These are phyloP conservation scores for Lepidurus packardi DNA, from an alignment of 1,140 invertebrate species.

Conservation along the genomic window DNA sequence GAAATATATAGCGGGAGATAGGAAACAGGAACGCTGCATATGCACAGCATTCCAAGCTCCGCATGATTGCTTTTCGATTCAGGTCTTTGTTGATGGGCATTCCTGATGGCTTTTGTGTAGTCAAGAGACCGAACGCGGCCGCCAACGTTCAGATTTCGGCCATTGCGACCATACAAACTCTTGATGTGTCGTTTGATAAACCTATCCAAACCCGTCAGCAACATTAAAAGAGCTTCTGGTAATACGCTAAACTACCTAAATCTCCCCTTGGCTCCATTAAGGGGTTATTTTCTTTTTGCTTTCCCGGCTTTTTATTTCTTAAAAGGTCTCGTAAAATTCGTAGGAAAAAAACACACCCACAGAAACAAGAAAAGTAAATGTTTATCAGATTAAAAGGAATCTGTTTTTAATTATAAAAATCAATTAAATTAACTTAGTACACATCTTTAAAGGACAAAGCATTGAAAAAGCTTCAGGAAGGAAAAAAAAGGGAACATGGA, in stretches of 20 bases:
- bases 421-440: too few relatives aligned
- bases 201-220: background rate
- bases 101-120: background rate
- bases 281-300: background rate
- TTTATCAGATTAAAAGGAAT: too few relatives aligned
- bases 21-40: background rate
- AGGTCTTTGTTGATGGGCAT: constrained; percentile 14
- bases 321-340: too few relatives aligned
- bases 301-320: background rate
- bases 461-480: too few relatives aligned
- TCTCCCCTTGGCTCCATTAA: background rate
- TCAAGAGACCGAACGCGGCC: background rate
- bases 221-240: background rate
- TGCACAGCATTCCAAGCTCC: constrained; percentile 6
- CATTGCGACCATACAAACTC: background rate
- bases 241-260: background rate
- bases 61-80: constrained; percentile 21
- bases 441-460: too few relatives aligned
- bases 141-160: too few relatives aligned
- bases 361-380: too few relatives aligned
- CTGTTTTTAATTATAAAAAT: too few relatives aligned
- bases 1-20: background rate
- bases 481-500: too few relatives aligned
- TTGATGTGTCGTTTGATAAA: constrained; percentile 14
- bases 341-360: too few relatives aligned